Base-by-base conservation (phyloP, 2,888 invertebrate species). In the Pharmacophagus antenor region DNA sequence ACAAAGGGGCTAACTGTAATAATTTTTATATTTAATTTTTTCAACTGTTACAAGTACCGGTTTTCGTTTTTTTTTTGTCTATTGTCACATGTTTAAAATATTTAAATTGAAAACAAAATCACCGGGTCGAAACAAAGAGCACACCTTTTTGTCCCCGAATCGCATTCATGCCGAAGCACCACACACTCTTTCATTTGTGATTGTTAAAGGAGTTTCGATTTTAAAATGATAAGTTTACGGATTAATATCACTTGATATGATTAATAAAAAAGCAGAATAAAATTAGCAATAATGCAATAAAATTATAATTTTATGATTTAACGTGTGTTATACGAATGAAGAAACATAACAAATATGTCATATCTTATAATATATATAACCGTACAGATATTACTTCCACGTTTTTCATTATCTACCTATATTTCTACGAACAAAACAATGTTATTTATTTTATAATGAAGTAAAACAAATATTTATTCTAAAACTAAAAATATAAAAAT, bases 1-100 rank as follows among this genome's bases (percentile, higher is more conserved):
- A 86, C 85, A 87, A 88, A 87, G n/a, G 79, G 79, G 68, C 71
- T 72, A 79, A 78, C 84, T 83, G 85, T 85, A 84, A 88, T 90
- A 90, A 88, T 88, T 88, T 85, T 82, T 82, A 85, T 88, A 85
- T 88, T 86, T 87, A 88, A 87, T 90, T 89, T 88, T 88, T 84
- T 84, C n/a, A 25, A 87, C 87, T 77, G 82, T 85, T 80, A 87
- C 87, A 87, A 89, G 89, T 89, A 90, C 89, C 87, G 88, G 87
- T 87, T 85, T 79, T 82, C n/a, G 12, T n/a, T 37, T 37, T n/a
- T 37, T 6, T 8, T n/a, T 37, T 77, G 77, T 86, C 87, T 87
- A 88, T 89, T 89, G 88, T 88, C 85, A 82, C 81, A 69, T 75
- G 84, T 78, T 82, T 85, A 84, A 88, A 85, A 85, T 88, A 88